phyloP scores from a whole-genome alignment of 2,113 vertebrate species.

The Syrrhaptes paradoxus region DNA sequence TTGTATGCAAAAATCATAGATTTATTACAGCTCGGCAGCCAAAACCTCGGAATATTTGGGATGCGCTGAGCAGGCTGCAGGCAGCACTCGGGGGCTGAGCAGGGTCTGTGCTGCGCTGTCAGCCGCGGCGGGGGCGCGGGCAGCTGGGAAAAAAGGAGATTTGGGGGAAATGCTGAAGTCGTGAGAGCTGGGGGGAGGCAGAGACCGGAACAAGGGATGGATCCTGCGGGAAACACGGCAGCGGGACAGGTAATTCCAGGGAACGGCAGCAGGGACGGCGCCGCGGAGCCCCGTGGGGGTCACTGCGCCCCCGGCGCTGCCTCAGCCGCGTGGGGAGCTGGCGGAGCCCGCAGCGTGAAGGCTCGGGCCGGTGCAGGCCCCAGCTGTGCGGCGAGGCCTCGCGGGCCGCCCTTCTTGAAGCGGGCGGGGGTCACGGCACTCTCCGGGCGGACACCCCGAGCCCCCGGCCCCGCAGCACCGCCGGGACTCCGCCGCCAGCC shows the following conservation, averaged over 20 bases:
- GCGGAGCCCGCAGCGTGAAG: background rate
- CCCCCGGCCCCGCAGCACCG: background rate
- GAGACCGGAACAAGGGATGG: background rate
- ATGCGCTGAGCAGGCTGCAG: background rate
- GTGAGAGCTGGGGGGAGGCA: background rate
- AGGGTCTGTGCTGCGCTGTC: background rate
- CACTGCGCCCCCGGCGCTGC: too few relatives aligned
- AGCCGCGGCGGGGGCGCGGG: fast-evolving
- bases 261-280: fast-evolving
- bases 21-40: background rate
- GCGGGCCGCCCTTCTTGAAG: too few relatives aligned
- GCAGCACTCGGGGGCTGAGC: background rate
- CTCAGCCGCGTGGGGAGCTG: too few relatives aligned
- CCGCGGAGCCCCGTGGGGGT: too few relatives aligned
- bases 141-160: background rate
- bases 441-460: background rate
- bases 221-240: fast-evolving
- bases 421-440: too few relatives aligned
- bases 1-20: background rate
- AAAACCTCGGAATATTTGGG: background rate
- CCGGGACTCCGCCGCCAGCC: too few relatives aligned
- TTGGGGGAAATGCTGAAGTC: fast-evolving
- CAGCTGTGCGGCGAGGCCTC: too few relatives aligned
- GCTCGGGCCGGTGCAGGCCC: background rate
- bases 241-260: fast-evolving